phyloP scores from a whole-genome alignment of 2,113 vertebrate genomes.

The Catagonus wagneri region DNA sequence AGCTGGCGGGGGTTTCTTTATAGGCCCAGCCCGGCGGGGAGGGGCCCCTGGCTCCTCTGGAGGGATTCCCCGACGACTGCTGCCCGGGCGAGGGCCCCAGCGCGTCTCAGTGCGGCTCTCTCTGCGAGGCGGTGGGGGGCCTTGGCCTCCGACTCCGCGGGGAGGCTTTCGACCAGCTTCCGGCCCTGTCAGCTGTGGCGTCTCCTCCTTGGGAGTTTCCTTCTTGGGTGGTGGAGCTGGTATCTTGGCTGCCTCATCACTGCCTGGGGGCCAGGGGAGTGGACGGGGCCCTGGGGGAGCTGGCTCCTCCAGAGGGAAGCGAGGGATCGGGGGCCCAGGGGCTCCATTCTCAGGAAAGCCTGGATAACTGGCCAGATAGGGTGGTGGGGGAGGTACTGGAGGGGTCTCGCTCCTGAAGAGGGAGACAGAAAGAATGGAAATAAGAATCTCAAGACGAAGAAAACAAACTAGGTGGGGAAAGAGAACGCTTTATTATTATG shows the following conservation, averaged over 20 bases:
- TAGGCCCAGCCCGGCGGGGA: constrained; percentile 88
- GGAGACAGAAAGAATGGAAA: background rate
- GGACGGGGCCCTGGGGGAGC: constrained; percentile 71
- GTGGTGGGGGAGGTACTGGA: constrained; percentile 89
- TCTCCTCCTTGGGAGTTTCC: constrained; percentile 81
- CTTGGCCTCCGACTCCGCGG: constrained; percentile 74
- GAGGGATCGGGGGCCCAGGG: constrained; percentile 83
- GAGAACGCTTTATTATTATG: background rate
- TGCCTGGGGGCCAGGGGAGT: constrained; percentile 71
- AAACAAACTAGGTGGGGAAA: background rate
- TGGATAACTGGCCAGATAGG: constrained; percentile 89
- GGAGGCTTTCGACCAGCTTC: constrained; percentile 72
- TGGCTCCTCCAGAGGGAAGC: constrained; percentile 84
- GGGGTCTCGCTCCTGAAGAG: constrained; percentile 92
- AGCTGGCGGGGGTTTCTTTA: constrained; percentile 88
- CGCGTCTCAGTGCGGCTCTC: constrained; percentile 95
- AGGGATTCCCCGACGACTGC: constrained; percentile 82
- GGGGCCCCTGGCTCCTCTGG: constrained; percentile 81
- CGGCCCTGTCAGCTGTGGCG: constrained; percentile 57
- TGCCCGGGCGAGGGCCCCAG: constrained; percentile 95
- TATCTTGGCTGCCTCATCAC: constrained; percentile 77
- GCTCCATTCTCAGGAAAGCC: constrained; percentile 91
- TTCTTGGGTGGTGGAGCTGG: constrained; percentile 74
- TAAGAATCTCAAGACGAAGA: background rate
- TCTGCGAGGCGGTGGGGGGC: constrained; percentile 86